phyloP scores from a whole-genome alignment of 2,797 vertebrate species.

The Bradypodion ventrale region DNA sequence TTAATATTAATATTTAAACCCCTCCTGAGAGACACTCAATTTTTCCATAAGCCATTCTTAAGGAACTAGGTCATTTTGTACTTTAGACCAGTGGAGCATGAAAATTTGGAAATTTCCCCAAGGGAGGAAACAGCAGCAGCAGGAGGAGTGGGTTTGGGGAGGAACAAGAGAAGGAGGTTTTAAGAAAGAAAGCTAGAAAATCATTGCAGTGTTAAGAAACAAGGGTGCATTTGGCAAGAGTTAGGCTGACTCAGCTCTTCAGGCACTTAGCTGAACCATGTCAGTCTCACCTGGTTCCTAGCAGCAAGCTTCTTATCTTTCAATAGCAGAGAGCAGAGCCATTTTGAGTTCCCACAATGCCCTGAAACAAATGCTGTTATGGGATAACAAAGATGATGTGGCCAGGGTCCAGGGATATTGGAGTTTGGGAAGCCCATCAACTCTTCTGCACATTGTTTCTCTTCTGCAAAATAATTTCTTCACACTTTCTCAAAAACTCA shows the following conservation, averaged over 20 bases:
- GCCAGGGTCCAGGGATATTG: neutral
- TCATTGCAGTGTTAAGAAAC: neutral
- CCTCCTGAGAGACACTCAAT: slow-evolving; percentile 17
- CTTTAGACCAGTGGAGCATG: slow-evolving; percentile 54
- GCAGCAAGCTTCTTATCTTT: neutral
- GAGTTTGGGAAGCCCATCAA: neutral
- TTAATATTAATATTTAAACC: too few relatives aligned
- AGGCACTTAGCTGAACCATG: neutral
- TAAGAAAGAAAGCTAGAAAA: neutral
- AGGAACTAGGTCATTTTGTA: slow-evolving; percentile 65
- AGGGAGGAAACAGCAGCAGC: slow-evolving; percentile 13
- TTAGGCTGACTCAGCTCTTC: neutral
- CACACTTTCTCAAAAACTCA: neutral
- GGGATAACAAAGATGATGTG: too few relatives aligned
- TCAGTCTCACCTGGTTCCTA: neutral
- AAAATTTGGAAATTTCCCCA: slow-evolving; percentile 50
- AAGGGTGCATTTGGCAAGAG: neutral
- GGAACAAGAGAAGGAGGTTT: neutral
- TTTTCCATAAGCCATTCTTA: slow-evolving; percentile 53
- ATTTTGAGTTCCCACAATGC: neutral
- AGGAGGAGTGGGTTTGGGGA: too few relatives aligned
- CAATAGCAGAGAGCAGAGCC: too few relatives aligned
- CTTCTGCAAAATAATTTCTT: neutral
- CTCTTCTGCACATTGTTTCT: neutral
- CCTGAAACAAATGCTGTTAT: neutral